phyloP scores from a whole-genome alignment of 2,113 vertebrate species.

The Neotoma lepida region DNA sequence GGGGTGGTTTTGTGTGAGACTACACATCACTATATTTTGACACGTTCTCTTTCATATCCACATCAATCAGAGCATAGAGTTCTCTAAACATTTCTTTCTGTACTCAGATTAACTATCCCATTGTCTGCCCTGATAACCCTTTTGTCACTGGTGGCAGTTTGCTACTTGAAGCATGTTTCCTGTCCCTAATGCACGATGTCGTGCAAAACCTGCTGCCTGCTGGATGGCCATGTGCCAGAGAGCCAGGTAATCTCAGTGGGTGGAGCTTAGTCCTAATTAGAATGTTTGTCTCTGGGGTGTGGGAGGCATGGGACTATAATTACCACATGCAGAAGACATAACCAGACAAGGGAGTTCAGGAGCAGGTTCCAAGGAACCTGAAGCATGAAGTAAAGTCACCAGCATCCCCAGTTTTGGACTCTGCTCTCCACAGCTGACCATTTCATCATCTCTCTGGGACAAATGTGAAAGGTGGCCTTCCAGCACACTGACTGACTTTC shows the following conservation, averaged over 20 bases:
- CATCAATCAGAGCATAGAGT: not conserved
- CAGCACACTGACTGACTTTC: not conserved
- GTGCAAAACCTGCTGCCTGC: accelerated
- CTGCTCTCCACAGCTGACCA: constrained; percentile 48
- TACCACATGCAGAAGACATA: constrained; percentile 77
- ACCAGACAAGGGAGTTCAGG: constrained; percentile 74
- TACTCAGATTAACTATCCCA: not conserved
- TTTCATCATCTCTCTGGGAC: constrained; percentile 55
- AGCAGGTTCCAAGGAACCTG: constrained; percentile 62
- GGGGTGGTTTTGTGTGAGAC: not conserved
- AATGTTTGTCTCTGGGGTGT: constrained; percentile 24
- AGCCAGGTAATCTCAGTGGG: constrained; percentile 61
- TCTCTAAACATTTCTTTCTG: not conserved
- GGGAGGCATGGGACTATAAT: constrained; percentile 7
- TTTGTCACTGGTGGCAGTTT: not conserved
- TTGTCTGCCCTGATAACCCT: not conserved
- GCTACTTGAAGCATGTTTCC: not conserved
- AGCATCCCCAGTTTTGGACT: constrained; percentile 62
- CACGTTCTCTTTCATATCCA: not conserved
- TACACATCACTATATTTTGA: not conserved
- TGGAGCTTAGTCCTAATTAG: constrained; percentile 78
- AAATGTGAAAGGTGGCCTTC: constrained; percentile 54
- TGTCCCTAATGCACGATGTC: not conserved
- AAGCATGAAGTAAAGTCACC: constrained; percentile 70
- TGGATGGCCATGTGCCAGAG: not conserved